Evolutionary conservation across 2,113 vertebrate species (phyloP), one percentile per base, ranked within the genome.

Genomic region (Sorex araneus): DNA sequence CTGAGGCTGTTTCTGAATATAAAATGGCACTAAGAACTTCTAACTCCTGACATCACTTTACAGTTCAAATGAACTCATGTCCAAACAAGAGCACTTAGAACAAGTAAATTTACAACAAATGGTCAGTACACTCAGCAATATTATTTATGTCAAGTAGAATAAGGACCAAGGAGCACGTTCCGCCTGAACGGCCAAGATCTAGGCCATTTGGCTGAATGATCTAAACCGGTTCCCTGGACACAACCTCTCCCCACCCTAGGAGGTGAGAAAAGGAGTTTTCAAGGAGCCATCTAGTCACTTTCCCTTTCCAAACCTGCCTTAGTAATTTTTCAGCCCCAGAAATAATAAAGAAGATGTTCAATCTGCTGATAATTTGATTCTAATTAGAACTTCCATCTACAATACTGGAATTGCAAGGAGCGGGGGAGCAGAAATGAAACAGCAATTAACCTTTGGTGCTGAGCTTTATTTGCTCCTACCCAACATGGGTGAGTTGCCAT

Each of bases 391-490:
- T 45, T 96, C 77, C 75, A 85, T 95, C 96, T 95, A 95, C 92
- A 97, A 93, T 96, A 81, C 54, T 95, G 84, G 87, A 97, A 90
- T 96, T 97, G 81, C 88, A 95, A 89, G 47, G 16, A 5, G 40
- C 1, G 2, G 9, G 87, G 83, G 81, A 67, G 67, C 89, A 89
- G 87, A 97, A 97, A 97, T 95, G 96, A 97, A 97, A 95, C 50
- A 96, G 91, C 95, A 98, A 98, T 98, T 98, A 98, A 98, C 97
- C 97, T 98, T 98, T 97, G 95, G 85, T 96, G 96, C 94, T 94
- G 5, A 43, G 87, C 40, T 71, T 94, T 95, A 97, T 97, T 95
- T 97, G 93, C 75, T 96, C 91, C 95, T 92, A 57, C 75, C 73
- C 93, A 94, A 95, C 85, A 57, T 13, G 93, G 95, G 89, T 97